Conservation (phyloP, 2,888 invertebrate species). For the Parnassius orleans region DNA sequence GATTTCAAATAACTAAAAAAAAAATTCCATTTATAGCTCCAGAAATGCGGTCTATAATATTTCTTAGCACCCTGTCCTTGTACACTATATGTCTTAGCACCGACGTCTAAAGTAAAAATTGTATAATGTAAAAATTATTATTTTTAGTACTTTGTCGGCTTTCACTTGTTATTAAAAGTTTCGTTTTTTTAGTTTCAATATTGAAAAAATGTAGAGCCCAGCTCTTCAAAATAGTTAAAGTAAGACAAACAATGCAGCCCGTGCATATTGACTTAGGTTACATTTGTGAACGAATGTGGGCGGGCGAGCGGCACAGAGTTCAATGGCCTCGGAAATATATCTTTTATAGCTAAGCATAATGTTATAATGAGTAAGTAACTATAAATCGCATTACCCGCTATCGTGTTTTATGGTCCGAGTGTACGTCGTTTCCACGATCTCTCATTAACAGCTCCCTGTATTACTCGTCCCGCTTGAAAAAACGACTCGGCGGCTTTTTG, state of each 20-base stretch:
- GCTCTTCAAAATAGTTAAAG: not conserved
- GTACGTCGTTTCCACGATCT: constrained; percentile 41
- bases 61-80: too few species aligned
- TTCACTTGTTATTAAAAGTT: too few species aligned
- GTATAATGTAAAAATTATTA: too few species aligned
- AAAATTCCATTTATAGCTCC: too few species aligned
- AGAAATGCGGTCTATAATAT: too few species aligned
- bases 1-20: too few species aligned
- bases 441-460: constrained; percentile 34
- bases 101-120: too few species aligned
- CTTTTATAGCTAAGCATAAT: constrained; percentile 40
- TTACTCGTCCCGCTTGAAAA: not conserved
- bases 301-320: constrained; percentile 40
- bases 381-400: constrained; percentile 38
- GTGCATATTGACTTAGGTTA: constrained; percentile 57
- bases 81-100: too few species aligned
- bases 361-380: constrained; percentile 35
- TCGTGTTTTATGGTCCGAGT: constrained; percentile 37
- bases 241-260: constrained; percentile 35
- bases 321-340: constrained; percentile 59
- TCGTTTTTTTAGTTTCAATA: too few species aligned
- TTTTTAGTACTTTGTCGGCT: too few species aligned
- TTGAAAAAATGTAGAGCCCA: too few species aligned
- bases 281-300: constrained; percentile 57
- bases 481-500: not conserved